Percentiles rank a stretch among this genome's conserved stretches.
These are phyloP conservation scores for Labrus mixtus DNA, from an alignment of 2,113 vertebrate genomes.

Conservation along the genomic window DNA sequence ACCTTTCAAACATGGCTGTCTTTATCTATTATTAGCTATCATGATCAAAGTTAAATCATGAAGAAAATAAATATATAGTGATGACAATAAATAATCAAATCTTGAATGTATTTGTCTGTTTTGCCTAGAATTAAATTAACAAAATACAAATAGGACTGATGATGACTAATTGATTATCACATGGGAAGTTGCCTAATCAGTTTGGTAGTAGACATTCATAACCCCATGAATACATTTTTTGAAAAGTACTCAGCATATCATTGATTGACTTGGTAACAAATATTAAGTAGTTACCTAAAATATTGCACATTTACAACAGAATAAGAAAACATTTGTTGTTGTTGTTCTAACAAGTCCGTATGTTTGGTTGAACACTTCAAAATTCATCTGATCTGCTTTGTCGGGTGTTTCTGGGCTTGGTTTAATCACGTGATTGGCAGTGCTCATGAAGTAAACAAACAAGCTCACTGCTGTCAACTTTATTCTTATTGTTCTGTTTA, in stretches of 20 bases:
- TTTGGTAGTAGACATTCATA: neutral
- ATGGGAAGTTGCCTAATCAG: neutral
- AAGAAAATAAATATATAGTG: neutral
- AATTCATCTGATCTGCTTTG: neutral
- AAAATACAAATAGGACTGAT: no score
- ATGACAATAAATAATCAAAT: neutral
- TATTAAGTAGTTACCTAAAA: neutral
- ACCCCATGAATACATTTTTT: neutral
- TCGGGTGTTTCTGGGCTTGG: neutral
- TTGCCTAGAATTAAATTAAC: no score
- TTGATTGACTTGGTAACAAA: no score
- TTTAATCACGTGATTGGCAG: neutral
- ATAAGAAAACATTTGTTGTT: neutral
- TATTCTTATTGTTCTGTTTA: neutral
- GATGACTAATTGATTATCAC: neutral
- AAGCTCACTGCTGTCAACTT: neutral
- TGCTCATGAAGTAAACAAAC: neutral
- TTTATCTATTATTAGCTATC: neutral
- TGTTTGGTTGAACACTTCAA: neutral
- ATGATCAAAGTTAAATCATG: neutral
- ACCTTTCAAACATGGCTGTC: neutral
- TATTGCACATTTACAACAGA: neutral
- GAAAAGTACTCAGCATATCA: neutral
- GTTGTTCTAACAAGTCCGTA: no score
- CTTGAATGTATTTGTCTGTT: no score